These are phyloP conservation scores for Ametastegia equiseti DNA, from an alignment of 2,888 invertebrate genomes.

Conservation along the genomic window DNA sequence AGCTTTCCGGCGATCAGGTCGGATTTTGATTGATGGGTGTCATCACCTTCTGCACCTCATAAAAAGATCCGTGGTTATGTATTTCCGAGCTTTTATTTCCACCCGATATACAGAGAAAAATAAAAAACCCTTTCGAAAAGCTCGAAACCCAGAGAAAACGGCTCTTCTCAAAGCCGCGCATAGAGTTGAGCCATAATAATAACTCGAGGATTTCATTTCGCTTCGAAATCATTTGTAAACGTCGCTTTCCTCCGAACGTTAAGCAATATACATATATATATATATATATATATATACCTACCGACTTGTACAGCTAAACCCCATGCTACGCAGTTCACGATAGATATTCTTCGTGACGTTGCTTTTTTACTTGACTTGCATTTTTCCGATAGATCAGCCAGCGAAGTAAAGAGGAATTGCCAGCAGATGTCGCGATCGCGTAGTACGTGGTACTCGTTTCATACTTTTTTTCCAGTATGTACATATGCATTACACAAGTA, in stretches of 20 bases:
- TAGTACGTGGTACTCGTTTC: neutral
- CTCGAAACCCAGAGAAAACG: neutral
- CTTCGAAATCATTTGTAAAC: conserved; percentile 35
- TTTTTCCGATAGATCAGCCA: neutral
- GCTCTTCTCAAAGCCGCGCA: neutral
- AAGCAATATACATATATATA: too few relatives aligned
- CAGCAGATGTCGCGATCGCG: too few relatives aligned
- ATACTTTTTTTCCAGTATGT: neutral
- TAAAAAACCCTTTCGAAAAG: neutral
- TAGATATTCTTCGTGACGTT: conserved; percentile 20
- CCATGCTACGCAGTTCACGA: neutral
- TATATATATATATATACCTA: too few relatives aligned
- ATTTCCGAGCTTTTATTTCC: conserved; percentile 5
- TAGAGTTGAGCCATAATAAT: conserved; percentile 16
- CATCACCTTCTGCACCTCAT: conserved; percentile 1
- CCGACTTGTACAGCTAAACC: too few relatives aligned
- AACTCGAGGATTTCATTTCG: conserved; percentile 12
- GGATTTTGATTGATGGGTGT: conserved; percentile 39
- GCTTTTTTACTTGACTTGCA: neutral
- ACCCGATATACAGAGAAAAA: neutral
- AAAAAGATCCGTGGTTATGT: neutral
- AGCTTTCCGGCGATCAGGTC: conserved; percentile 24
- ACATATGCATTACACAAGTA: neutral
- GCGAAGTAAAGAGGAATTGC: neutral
- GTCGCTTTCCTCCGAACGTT: conserved; percentile 4